phyloP scores from a whole-genome alignment of 2,797 vertebrate genomes.

The Taeniopygia guttata region DNA sequence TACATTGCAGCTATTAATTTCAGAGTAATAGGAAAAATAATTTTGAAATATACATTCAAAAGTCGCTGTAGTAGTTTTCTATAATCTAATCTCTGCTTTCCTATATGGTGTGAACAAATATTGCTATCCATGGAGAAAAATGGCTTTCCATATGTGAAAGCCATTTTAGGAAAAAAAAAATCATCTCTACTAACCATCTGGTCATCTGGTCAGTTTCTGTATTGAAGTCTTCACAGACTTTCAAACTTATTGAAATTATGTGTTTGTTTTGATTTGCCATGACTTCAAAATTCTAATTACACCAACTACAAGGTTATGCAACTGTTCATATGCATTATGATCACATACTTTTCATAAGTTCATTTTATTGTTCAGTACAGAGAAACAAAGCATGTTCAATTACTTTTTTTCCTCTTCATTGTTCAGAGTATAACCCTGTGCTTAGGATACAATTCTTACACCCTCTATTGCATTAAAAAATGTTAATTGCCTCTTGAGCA shows the following conservation, averaged over 20 bases:
- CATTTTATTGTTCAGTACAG: background rate
- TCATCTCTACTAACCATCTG: background rate
- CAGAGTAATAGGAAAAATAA: background rate
- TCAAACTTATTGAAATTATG: background rate
- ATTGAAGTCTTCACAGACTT: background rate
- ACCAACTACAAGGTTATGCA: accelerated
- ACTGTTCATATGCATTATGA: background rate
- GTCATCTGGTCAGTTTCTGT: background rate
- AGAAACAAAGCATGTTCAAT: background rate
- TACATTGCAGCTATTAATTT: background rate
- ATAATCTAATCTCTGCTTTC: background rate
- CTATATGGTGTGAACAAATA: background rate
- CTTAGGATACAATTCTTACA: background rate
- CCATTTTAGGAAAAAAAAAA: background rate
- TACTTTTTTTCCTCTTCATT: background rate
- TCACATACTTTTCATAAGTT: background rate
- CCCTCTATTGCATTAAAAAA: background rate
- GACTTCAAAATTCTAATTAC: background rate
- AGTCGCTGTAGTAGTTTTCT: background rate
- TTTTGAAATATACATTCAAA: background rate
- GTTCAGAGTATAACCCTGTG: background rate
- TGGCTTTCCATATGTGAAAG: background rate
- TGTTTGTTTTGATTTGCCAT: background rate
- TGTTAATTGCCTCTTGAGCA: background rate
- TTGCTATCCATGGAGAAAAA: background rate